Evolutionary conservation across 2,113 vertebrate genomes (phyloP).

Genomic region (Entelurus aequoreus): DNA sequence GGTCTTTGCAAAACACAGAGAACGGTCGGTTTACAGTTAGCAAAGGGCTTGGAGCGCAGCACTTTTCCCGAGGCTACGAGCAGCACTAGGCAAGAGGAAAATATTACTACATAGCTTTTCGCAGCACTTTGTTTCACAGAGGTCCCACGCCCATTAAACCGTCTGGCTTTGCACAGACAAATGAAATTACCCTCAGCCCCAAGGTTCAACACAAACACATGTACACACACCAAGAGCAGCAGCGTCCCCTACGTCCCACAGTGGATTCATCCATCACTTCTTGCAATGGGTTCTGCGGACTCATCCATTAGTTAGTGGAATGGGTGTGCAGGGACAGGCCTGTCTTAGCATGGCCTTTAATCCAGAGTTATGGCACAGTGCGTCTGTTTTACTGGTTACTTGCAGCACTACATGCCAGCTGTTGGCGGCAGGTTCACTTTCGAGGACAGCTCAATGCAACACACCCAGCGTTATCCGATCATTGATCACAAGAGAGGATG

Average conservation of each 20-base stretch:
- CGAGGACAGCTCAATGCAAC: constrained; percentile 30
- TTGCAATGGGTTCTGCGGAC: constrained; percentile 59
- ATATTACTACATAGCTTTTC: constrained; percentile 56
- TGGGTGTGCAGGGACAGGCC: constrained; percentile 58
- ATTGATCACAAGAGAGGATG: constrained; percentile 25
- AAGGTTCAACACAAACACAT: constrained; percentile 44
- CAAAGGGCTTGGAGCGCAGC: constrained; percentile 12
- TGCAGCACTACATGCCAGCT: constrained; percentile 50
- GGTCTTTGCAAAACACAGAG: not conserved
- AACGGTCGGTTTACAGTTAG: not conserved
- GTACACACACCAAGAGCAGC: constrained; percentile 32
- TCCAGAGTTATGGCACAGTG: constrained; percentile 64
- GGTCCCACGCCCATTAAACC: constrained; percentile 59
- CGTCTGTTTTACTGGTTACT: constrained; percentile 58
- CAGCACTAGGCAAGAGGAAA: constrained; percentile 17
- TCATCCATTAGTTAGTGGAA: constrained; percentile 61
- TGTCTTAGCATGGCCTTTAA: constrained; percentile 57
- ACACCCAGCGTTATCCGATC: constrained; percentile 29
- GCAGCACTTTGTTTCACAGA: constrained; percentile 58
- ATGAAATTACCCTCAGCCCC: constrained; percentile 60
- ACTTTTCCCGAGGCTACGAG: constrained; percentile 45
- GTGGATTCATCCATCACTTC: constrained; percentile 55
- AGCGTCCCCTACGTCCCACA: constrained; percentile 40
- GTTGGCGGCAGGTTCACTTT: constrained; percentile 55
- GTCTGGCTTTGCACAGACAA: constrained; percentile 62